Conservation (phyloP, 2,888 invertebrate genomes). For the Heliconius hortense region DNA sequence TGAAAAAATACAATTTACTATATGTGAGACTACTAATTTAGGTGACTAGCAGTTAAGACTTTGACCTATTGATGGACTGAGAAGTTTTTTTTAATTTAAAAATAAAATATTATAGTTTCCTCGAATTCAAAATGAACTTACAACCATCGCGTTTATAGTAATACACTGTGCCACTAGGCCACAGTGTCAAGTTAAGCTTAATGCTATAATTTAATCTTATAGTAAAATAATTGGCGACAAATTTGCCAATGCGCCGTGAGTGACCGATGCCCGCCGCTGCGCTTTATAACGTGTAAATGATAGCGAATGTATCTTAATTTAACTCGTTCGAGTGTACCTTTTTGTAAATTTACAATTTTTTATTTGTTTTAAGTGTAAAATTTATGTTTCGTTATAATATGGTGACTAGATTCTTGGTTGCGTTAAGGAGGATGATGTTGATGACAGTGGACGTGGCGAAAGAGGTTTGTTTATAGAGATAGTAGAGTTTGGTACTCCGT, state of each 20-base stretch:
- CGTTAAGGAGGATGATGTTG: no score
- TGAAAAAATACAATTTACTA: no score
- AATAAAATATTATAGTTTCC: no score
- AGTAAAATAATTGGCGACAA: constrained; percentile 37
- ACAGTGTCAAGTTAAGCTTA: not conserved
- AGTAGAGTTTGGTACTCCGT: no score
- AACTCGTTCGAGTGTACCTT: not conserved
- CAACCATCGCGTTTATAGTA: not conserved
- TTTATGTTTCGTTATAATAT: not conserved
- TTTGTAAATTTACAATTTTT: not conserved
- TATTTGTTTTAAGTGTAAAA: not conserved
- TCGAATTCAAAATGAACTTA: not conserved
- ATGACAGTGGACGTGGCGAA: no score
- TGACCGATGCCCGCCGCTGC: constrained; percentile 40
- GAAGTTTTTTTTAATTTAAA: no score
- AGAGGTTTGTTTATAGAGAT: no score
- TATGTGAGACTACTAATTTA: no score
- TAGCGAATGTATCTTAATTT: constrained; percentile 33
- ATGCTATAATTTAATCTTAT: constrained; percentile 8
- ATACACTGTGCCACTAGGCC: not conserved
- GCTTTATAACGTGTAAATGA: constrained; percentile 43
- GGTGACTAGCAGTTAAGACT: no score
- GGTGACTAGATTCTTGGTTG: not conserved
- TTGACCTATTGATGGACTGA: no score
- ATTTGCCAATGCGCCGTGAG: constrained; percentile 40